These are phyloP conservation scores for Tiliacea citrago DNA, from an alignment of 2,888 invertebrate species.

Conservation along the genomic window DNA sequence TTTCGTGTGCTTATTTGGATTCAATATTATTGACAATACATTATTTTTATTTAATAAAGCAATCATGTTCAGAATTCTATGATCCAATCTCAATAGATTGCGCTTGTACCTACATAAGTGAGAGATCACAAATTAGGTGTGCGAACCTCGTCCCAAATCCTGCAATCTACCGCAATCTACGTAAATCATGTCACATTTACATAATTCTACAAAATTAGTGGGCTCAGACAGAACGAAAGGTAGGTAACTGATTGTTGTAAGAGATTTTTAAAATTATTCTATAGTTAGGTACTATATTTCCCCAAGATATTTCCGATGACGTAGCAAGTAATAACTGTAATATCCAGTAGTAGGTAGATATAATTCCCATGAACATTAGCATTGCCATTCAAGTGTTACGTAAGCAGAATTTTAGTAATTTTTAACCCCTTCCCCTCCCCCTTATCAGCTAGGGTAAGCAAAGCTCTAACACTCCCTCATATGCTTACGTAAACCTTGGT, in stretches of 20 bases:
- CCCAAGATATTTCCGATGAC: too few species aligned
- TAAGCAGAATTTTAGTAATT: too few species aligned
- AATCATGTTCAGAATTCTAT: constrained; percentile 18
- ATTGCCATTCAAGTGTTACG: too few species aligned
- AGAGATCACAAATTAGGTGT: constrained; percentile 39
- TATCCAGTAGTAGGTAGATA: not conserved
- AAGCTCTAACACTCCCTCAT: too few species aligned
- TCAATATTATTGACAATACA: constrained; percentile 42
- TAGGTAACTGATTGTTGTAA: constrained; percentile 25
- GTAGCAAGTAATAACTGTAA: not conserved
- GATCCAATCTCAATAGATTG: constrained; percentile 33
- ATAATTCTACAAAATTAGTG: constrained; percentile 58
- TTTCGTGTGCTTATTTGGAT: constrained; percentile 30
- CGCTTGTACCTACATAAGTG: constrained; percentile 9
- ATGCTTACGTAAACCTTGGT: too few species aligned
- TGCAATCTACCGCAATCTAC: constrained; percentile 55
- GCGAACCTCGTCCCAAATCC: constrained; percentile 28
- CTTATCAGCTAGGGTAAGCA: too few species aligned
- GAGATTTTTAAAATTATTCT: constrained; percentile 4
- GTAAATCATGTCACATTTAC: constrained; percentile 66
- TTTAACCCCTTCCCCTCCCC: too few species aligned
- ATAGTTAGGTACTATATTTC: too few species aligned
- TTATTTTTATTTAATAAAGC: constrained; percentile 32
- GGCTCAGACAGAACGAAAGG: constrained; percentile 14
- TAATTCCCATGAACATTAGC: too few species aligned